phyloP scores from a whole-genome alignment of 2,113 vertebrate genomes.

The Azemiops feae region DNA sequence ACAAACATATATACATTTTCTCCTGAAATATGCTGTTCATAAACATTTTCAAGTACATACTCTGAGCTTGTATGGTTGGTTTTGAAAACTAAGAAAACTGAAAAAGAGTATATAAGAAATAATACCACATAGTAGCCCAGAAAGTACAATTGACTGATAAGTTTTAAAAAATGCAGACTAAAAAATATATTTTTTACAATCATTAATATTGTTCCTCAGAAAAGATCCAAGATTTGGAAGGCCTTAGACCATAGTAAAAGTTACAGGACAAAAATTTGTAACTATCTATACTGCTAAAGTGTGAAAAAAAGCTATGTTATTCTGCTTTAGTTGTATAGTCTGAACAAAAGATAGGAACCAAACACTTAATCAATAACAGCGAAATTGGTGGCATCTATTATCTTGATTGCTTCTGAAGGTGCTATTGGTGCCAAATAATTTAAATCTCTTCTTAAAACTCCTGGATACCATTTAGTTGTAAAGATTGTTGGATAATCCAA shows the following conservation, averaged over 20 bases:
- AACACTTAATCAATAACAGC: conserved; percentile 1
- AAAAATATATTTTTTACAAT: not conserved
- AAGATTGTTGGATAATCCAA: not conserved
- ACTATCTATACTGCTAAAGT: not conserved
- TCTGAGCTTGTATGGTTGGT: not conserved
- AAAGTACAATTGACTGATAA: not conserved
- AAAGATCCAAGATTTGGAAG: not conserved
- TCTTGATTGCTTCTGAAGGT: conserved; percentile 11
- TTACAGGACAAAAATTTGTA: not conserved
- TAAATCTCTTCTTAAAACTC: not conserved
- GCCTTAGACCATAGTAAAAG: not conserved
- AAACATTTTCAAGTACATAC: not conserved
- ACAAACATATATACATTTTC: not conserved
- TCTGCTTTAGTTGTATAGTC: not conserved
- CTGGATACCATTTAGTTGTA: not conserved
- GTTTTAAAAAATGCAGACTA: not conserved
- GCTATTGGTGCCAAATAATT: not conserved
- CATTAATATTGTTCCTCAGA: not conserved
- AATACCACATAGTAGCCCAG: not conserved
- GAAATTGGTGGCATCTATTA: conserved; percentile 5
- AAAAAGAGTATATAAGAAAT: not conserved
- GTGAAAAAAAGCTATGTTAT: not conserved
- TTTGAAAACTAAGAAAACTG: not conserved
- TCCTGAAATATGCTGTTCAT: not conserved
- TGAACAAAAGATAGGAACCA: not conserved